Evolutionary conservation across 2,888 invertebrate species (phyloP).

Genomic region (Terebella lapidaria): DNA sequence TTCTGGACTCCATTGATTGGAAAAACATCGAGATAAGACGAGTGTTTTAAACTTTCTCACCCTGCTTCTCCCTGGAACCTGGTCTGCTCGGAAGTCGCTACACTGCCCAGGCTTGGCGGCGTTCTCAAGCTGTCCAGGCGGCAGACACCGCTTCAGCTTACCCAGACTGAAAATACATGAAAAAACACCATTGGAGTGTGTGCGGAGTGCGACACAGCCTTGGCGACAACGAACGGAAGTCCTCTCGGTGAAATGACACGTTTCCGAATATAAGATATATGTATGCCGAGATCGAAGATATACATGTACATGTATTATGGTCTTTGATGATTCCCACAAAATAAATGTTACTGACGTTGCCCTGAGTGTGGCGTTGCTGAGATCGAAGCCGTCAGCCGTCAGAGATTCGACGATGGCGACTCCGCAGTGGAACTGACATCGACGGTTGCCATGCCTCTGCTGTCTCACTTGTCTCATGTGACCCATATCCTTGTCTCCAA

Average conservation of each 20-base stretch:
- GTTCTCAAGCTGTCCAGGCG: neutral
- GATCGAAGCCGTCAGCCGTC: neutral
- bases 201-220: no score
- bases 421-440: neutral
- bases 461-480: neutral
- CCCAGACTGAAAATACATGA: no score
- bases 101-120: neutral
- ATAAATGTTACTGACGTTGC: neutral
- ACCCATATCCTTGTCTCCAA: neutral
- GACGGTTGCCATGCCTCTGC: neutral
- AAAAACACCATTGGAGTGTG: no score
- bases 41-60: no score
- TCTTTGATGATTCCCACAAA: no score
- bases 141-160: neutral
- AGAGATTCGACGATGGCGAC: neutral
- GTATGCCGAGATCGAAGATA: no score
- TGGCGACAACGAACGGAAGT: no score
- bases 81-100: neutral
- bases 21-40: no score
- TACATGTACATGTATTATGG: no score
- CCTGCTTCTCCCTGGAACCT: neutral
- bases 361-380: neutral
- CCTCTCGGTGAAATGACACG: no score
- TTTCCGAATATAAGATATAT: no score
- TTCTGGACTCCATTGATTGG: no score